These are phyloP conservation scores for Brachionus rubens DNA, from an alignment of 1,140 invertebrate genomes.

Conservation along the genomic window DNA sequence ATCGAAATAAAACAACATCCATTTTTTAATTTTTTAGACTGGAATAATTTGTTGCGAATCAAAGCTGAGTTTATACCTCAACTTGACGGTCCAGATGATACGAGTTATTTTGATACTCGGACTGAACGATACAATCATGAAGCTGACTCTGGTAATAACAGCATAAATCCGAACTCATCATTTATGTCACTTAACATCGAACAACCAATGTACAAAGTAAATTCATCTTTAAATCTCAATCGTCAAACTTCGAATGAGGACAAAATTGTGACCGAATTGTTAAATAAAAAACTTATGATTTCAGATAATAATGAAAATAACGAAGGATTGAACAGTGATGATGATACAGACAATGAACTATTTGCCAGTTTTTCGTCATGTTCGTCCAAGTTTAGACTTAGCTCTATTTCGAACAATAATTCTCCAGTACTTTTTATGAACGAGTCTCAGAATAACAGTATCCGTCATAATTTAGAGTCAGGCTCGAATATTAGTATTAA, in stretches of 20 bases:
- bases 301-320: constrained; percentile 60
- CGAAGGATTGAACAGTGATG: constrained; percentile 21
- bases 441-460: constrained; percentile 4
- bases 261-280: constrained; percentile 21
- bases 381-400: constrained; percentile 75
- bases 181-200: neutral
- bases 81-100: constrained; percentile 93
- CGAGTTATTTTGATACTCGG: constrained; percentile 79
- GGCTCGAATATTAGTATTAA: constrained; percentile 3
- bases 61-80: constrained; percentile 99
- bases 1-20: constrained; percentile 92
- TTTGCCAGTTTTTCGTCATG: constrained; percentile 83
- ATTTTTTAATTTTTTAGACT: constrained; percentile 88
- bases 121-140: constrained; percentile 45
- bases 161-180: neutral
- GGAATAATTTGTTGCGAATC: constrained; percentile 88
- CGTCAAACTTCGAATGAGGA: constrained; percentile 64
- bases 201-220: constrained; percentile 67
- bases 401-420: constrained; percentile 54
- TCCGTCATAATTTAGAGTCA: neutral
- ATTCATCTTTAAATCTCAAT: constrained; percentile 65
- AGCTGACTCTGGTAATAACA: neutral
- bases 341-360: constrained; percentile 59
- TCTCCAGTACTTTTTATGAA: constrained; percentile 49
- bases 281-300: constrained; percentile 28